Percentiles rank a stretch among this genome's conserved stretches.
Conservation (phyloP, 2,888 invertebrate species). For the Entomobrya multifasciata region DNA sequence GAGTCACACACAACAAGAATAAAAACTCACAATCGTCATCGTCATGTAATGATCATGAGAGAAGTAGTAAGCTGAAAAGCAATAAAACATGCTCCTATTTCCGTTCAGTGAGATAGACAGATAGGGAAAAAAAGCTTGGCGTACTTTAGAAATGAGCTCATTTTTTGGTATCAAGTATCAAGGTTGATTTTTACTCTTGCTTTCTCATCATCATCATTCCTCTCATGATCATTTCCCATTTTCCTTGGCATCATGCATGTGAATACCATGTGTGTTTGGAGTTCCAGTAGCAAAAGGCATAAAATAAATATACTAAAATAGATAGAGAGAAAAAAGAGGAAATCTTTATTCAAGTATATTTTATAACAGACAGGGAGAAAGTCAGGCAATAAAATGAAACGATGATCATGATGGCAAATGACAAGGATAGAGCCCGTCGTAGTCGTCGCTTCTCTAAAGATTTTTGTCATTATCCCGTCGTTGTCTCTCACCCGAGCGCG, state of each 20-base stretch:
- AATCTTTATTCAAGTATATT: neutral
- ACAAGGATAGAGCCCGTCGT: neutral
- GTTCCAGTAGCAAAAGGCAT: neutral
- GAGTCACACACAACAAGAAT: neutral
- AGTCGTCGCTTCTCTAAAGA: neutral
- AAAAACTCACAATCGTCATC: slow-evolving; percentile 2
- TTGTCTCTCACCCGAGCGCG: neutral
- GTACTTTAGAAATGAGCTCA: slow-evolving; percentile 22
- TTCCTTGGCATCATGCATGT: slow-evolving; percentile 4
- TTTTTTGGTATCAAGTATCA: slow-evolving; percentile 53
- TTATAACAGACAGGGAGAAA: too few relatives aligned
- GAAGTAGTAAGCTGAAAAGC: slow-evolving; percentile 9
- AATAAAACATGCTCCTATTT: slow-evolving; percentile 35
- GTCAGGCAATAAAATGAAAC: slow-evolving; percentile 10
- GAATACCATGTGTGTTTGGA: neutral
- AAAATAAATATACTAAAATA: slow-evolving; percentile 9
- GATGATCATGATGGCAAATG: slow-evolving; percentile 29
- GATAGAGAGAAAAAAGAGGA: too few relatives aligned
- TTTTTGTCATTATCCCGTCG: slow-evolving; percentile 50
- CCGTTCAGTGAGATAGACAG: neutral
- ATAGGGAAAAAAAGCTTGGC: slow-evolving; percentile 13
- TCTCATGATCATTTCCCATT: neutral
- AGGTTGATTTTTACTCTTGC: slow-evolving; percentile 32
- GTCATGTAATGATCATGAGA: neutral
- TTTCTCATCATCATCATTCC: neutral